These are phyloP conservation scores for Puffinus mauretanicus DNA, from an alignment of 2,113 vertebrate species.

Conservation along the genomic window DNA sequence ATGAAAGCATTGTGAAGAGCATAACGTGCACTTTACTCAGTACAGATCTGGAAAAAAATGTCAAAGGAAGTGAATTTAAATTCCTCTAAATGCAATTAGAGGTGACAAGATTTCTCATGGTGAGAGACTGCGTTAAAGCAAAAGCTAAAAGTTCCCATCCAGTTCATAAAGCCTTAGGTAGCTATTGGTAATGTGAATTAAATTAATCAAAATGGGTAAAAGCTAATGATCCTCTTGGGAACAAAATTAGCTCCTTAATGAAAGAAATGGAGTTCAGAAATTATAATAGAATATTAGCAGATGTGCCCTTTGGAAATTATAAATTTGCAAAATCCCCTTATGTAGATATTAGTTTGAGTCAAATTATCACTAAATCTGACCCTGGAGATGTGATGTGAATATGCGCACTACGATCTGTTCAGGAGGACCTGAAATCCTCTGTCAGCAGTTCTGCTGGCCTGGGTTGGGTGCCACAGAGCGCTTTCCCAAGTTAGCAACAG, in stretches of 20 bases:
- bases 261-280: slow-evolving; percentile 73
- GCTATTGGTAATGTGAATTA: slow-evolving; percentile 64
- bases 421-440: neutral
- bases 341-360: slow-evolving; percentile 63
- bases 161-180: slow-evolving; percentile 63
- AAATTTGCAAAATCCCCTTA: slow-evolving; percentile 70
- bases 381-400: slow-evolving; percentile 44
- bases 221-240: slow-evolving; percentile 71
- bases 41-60: slow-evolving; percentile 51
- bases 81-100: slow-evolving; percentile 57
- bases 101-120: slow-evolving; percentile 65
- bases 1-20: neutral
- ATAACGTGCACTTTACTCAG: neutral
- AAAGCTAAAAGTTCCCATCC: slow-evolving; percentile 60
- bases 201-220: slow-evolving; percentile 71
- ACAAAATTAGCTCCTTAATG: slow-evolving; percentile 74
- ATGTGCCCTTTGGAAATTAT: slow-evolving; percentile 74
- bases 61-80: slow-evolving; percentile 67
- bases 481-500: neutral
- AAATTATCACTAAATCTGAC: slow-evolving; percentile 69
- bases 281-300: slow-evolving; percentile 71
- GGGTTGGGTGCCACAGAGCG: neutral
- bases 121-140: slow-evolving; percentile 47
- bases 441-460: neutral
- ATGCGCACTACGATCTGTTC: neutral